A percentile compares a stretch with the other conserved stretches of the same genome.
These are phyloP conservation scores for Alaudala cheleensis DNA, from an alignment of 2,113 vertebrate species.

Conservation along the genomic window DNA sequence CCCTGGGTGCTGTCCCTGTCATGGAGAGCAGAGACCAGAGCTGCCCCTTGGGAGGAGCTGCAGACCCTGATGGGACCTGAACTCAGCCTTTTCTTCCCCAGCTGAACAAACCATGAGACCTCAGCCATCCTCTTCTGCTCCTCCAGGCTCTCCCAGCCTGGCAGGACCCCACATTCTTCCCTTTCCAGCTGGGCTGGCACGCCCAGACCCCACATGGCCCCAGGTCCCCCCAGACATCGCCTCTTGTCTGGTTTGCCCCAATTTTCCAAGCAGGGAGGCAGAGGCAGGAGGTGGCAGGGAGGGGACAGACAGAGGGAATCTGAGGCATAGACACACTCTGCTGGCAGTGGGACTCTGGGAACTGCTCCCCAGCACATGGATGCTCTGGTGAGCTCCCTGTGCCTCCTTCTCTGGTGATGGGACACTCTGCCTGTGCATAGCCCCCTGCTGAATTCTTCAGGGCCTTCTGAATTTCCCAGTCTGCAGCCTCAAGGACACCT, in stretches of 20 bases:
- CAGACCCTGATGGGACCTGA: neutral
- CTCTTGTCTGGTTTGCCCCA: neutral
- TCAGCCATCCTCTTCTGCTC: neutral
- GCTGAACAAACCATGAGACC: too few species aligned
- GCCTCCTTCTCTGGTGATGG: neutral
- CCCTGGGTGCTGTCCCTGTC: neutral
- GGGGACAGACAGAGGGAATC: neutral
- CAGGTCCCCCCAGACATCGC: neutral
- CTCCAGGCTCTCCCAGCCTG: neutral
- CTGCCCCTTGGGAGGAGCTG: neutral
- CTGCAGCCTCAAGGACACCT: neutral
- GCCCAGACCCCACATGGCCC: rapidly evolving
- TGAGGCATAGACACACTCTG: neutral
- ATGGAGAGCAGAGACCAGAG: neutral
- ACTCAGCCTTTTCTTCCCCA: neutral
- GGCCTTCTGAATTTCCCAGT: neutral
- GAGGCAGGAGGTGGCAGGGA: neutral
- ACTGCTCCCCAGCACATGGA: neutral
- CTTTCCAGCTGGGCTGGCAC: too few species aligned
- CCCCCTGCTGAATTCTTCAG: neutral
- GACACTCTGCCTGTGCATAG: neutral
- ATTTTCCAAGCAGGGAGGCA: neutral
- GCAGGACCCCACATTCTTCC: neutral
- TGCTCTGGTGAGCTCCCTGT: neutral
- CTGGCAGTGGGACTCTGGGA: neutral